Evolutionary conservation across 1,140 invertebrate species (phyloP).

Genomic region (Bombus cullumanus): DNA sequence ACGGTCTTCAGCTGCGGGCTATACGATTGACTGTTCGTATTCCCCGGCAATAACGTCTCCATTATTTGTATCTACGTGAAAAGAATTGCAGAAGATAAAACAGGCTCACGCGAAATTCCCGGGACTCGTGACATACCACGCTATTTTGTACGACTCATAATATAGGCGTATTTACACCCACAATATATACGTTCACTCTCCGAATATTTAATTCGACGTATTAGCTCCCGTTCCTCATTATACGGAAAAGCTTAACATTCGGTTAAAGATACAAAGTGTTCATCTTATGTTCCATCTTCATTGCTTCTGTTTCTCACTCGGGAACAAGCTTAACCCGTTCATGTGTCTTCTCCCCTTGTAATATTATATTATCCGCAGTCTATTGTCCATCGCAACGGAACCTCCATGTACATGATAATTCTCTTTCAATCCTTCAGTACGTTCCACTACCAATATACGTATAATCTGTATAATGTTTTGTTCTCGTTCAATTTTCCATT

Average conservation of each 20-base stretch:
- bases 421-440: conserved; percentile 34
- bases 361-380: conserved; percentile 54
- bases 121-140: conserved; percentile 29
- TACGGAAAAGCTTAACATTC: neutral
- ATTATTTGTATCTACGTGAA: conserved; percentile 81
- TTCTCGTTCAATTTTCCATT: conserved; percentile 1
- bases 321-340: conserved; percentile 58
- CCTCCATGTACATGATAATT: conserved; percentile 68
- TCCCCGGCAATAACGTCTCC: conserved; percentile 87
- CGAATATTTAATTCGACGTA: conserved; percentile 12
- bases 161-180: conserved; percentile 46
- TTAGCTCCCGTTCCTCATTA: neutral
- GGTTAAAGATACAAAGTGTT: conserved; percentile 6
- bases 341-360: conserved; percentile 48
- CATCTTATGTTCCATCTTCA: neutral
- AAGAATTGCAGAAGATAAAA: conserved; percentile 7
- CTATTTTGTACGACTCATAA: conserved; percentile 24
- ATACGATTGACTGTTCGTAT: conserved; percentile 81
- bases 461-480: neutral
- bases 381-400: conserved; percentile 59
- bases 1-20: conserved; percentile 95
- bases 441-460: conserved; percentile 6
- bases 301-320: conserved; percentile 29
- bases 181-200: conserved; percentile 7
- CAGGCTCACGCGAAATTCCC: neutral